phyloP scores from a whole-genome alignment of 2,113 vertebrate genomes.

The Ameiurus melas region DNA sequence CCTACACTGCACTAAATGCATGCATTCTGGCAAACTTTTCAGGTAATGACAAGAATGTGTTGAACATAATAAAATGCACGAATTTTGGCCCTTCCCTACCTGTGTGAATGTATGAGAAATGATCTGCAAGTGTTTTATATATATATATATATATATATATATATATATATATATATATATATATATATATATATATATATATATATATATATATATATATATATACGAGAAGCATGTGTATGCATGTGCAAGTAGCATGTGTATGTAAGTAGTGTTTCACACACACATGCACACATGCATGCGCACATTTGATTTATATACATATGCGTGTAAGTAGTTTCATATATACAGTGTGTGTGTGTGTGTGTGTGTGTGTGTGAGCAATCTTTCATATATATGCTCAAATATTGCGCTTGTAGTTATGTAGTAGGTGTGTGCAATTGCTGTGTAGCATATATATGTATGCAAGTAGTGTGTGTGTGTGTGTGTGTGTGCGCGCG shows the following conservation, averaged over 20 bases:
- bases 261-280: background rate
- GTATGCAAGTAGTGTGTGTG: background rate
- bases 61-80: background rate
- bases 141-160: background rate
- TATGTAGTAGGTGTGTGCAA: background rate
- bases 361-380: background rate
- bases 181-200: background rate
- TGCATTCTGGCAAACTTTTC: background rate
- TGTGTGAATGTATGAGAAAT: background rate
- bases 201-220: background rate
- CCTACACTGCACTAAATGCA: background rate
- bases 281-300: too few relatives aligned
- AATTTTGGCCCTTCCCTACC: background rate
- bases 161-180: background rate
- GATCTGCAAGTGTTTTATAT: background rate
- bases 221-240: too few relatives aligned
- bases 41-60: background rate
- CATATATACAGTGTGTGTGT: background rate
- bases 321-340: background rate
- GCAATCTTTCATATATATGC: background rate
- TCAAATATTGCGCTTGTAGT: background rate
- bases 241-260: background rate
- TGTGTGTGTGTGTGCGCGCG: background rate
- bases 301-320: background rate
- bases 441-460: background rate